These are phyloP conservation scores for Thaumatotibia leucotreta DNA, from an alignment of 1,140 invertebrate genomes.

Conservation along the genomic window DNA sequence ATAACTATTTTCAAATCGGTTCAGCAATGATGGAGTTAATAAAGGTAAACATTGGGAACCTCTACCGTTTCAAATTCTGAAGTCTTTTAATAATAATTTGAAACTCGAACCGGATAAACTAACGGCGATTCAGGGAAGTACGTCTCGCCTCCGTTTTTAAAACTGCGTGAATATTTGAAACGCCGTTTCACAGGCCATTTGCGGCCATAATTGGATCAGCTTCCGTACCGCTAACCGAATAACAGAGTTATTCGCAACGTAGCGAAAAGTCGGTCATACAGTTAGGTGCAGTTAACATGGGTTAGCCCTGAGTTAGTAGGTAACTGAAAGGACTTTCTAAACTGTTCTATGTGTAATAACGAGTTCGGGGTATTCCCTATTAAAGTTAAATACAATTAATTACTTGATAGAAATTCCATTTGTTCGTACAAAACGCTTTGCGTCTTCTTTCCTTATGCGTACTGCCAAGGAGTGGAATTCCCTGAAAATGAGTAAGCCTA, in stretches of 20 bases:
- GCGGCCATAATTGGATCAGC: constrained; percentile 2
- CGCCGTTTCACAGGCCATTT: background rate
- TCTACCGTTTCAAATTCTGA: too few species aligned
- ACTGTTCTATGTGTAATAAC: background rate
- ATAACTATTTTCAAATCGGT: too few species aligned
- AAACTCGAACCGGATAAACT: background rate
- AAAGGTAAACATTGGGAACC: too few species aligned
- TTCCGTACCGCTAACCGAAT: background rate
- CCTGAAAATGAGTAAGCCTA: too few species aligned
- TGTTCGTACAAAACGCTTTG: too few species aligned
- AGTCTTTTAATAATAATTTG: background rate
- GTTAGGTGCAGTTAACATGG: background rate
- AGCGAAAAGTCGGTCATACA: background rate
- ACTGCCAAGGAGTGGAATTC: too few species aligned
- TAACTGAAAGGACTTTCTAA: background rate
- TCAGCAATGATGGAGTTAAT: too few species aligned
- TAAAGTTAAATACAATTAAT: too few species aligned
- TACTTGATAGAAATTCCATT: too few species aligned
- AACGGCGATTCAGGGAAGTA: background rate
- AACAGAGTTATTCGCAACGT: background rate
- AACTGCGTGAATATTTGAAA: background rate
- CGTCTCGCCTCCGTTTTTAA: background rate
- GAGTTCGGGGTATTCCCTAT: too few species aligned
- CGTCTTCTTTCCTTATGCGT: too few species aligned
- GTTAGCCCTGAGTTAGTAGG: background rate